Conservation (phyloP, 2,888 invertebrate genomes). For the Oxycera nigricornis region DNA sequence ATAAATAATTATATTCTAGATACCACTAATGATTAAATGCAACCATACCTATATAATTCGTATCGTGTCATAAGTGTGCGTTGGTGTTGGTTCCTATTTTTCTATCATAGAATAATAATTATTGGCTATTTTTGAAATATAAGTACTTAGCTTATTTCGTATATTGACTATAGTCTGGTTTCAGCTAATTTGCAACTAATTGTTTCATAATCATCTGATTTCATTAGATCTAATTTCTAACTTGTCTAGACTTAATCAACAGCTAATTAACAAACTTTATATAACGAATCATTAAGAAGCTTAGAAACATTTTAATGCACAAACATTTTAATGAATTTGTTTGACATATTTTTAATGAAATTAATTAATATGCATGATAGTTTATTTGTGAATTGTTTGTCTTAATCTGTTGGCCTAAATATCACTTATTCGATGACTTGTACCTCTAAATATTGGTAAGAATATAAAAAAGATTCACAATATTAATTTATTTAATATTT, state of each 20-base stretch:
- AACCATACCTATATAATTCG: neutral
- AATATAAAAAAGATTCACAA: conserved; percentile 31
- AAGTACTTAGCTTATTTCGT: neutral
- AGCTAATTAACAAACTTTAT: neutral
- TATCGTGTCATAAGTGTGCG: conserved; percentile 31
- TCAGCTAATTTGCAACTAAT: neutral
- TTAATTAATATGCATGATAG: too few relatives aligned
- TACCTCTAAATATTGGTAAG: neutral
- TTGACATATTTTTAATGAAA: neutral
- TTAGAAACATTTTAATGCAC: neutral
- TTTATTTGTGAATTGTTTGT: too few relatives aligned
- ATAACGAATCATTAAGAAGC: neutral
- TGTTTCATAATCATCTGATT: neutral
- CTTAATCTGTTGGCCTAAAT: too few relatives aligned
- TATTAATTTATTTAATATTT: conserved; percentile 5
- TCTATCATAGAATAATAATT: conserved; percentile 9
- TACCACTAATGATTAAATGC: neutral
- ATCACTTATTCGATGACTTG: neutral
- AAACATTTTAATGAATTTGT: neutral
- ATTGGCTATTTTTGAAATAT: neutral
- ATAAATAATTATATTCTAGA: neutral
- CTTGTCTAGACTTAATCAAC: neutral
- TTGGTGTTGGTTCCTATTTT: conserved; percentile 30
- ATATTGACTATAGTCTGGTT: neutral
- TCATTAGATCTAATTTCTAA: neutral